phyloP scores from a whole-genome alignment of 2,888 invertebrate species.

The Hermaeophaga mercurialis region DNA sequence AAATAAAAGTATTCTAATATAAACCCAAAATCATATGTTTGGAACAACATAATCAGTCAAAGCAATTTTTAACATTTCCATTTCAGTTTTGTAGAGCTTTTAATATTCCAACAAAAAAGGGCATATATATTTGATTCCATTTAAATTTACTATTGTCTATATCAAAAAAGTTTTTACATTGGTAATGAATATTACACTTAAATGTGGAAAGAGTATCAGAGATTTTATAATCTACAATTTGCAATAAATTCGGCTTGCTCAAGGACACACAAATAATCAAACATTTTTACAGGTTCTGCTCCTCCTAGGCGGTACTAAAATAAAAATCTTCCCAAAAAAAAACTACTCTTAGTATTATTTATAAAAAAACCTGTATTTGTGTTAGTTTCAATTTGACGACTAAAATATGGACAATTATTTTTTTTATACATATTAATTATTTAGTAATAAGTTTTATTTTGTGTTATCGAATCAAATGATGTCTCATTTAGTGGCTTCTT shows the following conservation, averaged over 20 bases:
- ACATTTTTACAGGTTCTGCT: conserved; percentile 46
- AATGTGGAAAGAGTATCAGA: too few species aligned
- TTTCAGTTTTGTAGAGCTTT: too few species aligned
- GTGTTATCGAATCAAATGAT: conserved; percentile 6
- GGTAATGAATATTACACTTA: too few species aligned
- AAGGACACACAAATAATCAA: conserved; percentile 2
- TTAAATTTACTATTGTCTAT: too few species aligned
- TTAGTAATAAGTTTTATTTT: conserved; percentile 22
- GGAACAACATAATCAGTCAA: too few species aligned
- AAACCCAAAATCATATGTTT: too few species aligned
- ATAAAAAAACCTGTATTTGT: conserved; percentile 15
- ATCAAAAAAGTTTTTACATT: too few species aligned
- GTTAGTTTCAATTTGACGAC: conserved; percentile 15
- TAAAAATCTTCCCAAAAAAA: conserved; percentile 32
- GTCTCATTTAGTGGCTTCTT: conserved; percentile 19
- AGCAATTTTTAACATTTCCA: too few species aligned
- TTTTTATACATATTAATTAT: conserved; percentile 15
- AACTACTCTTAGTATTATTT: conserved; percentile 31
- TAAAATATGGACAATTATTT: conserved; percentile 17
- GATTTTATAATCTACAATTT: too few species aligned
- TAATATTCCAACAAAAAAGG: too few species aligned
- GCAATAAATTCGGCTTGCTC: conserved; percentile 13
- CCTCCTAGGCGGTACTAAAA: conserved; percentile 47
- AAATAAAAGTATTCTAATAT: too few species aligned
- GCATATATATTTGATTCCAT: too few species aligned